Conservation (phyloP, 2,113 vertebrate species). For the Prochilodus magdalenae region DNA sequence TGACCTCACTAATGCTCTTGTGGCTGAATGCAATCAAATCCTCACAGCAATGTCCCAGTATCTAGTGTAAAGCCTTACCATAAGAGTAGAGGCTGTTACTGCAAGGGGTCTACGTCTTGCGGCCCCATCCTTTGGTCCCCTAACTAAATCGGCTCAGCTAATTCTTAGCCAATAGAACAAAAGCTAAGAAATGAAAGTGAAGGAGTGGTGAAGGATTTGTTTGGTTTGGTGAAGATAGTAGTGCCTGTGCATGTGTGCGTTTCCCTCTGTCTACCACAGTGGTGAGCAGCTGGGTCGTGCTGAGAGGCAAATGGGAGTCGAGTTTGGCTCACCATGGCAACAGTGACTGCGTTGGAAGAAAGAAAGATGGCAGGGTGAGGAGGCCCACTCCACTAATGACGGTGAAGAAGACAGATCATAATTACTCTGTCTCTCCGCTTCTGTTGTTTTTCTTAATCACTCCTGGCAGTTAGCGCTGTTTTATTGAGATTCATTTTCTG, state of each 20-base stretch:
- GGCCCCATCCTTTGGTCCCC: no score
- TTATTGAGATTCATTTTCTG: constrained; percentile 38
- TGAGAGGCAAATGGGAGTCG: constrained; percentile 44
- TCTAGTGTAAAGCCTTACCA: background rate
- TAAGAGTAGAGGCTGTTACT: no score
- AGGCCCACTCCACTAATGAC: constrained; percentile 46
- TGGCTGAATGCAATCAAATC: no score
- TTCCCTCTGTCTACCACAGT: constrained; percentile 24
- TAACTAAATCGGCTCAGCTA: background rate
- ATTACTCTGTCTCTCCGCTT: constrained; percentile 56
- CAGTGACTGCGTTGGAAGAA: constrained; percentile 26
- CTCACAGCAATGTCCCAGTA: background rate
- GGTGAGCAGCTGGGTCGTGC: constrained; percentile 52
- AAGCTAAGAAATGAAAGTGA: background rate
- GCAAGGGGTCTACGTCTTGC: no score
- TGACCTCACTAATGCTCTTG: no score
- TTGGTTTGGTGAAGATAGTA: constrained; percentile 12
- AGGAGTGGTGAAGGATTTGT: background rate
- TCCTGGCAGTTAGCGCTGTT: constrained; percentile 46
- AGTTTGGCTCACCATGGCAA: constrained; percentile 56
- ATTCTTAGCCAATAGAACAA: background rate
- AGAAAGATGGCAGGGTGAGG: constrained; percentile 52
- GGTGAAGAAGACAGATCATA: constrained; percentile 53
- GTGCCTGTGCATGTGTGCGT: constrained; percentile 18
- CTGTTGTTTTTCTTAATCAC: constrained; percentile 54